Conservation (phyloP, 2,888 invertebrate species). For the Frankliniella intonsa region DNA sequence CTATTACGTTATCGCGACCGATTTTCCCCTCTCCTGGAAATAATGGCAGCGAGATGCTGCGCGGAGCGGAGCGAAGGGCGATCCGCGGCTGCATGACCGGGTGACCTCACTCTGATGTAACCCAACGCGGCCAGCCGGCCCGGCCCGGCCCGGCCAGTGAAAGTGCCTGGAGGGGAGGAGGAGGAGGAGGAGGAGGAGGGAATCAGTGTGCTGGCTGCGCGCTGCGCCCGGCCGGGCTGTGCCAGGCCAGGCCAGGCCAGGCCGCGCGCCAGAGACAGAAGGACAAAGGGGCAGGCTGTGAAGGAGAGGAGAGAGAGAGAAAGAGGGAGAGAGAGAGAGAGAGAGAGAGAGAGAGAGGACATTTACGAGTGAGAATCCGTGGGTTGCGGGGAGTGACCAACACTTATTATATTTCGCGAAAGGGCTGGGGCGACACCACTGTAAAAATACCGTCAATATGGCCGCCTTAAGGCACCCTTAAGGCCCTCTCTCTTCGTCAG, state of each 20-base stretch:
- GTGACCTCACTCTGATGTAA: slow-evolving; percentile 22
- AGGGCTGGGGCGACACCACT: no score
- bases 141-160: neutral
- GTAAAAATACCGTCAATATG: no score
- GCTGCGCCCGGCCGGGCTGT: neutral
- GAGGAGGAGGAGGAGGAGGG: neutral
- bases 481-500: no score
- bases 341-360: neutral
- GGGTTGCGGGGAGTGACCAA: neutral
- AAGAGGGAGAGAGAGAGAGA: neutral
- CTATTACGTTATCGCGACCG: no score
- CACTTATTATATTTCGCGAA: neutral
- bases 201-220: neutral
- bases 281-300: neutral
- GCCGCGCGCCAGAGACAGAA: neutral
- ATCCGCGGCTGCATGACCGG: slow-evolving; percentile 11
- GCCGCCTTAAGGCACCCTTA: no score
- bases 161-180: slow-evolving; percentile 11
- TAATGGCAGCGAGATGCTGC: no score
- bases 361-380: neutral
- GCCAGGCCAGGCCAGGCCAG: no score
- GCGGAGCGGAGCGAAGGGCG: neutral
- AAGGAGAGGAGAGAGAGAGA: neutral
- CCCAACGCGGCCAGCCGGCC: neutral
- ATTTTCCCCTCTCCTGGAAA: neutral